Conservation (phyloP, 1,140 invertebrate genomes). For the Drosophila nebulosa region DNA sequence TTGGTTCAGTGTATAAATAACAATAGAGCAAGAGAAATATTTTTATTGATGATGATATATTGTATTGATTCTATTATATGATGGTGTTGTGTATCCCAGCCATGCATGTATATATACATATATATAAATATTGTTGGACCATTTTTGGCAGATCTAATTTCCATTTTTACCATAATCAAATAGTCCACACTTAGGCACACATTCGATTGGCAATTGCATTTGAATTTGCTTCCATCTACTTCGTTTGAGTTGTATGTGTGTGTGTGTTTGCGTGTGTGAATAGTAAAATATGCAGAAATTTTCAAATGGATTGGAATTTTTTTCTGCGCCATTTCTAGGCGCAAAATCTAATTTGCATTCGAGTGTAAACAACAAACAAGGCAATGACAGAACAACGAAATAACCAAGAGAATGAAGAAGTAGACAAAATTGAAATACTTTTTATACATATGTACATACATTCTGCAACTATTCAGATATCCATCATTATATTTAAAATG, state of each 20-base stretch:
- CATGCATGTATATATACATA: background rate
- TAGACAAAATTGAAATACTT: background rate
- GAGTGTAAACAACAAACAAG: conserved; percentile 40
- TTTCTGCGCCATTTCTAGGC: conserved; percentile 38
- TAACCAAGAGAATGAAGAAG: background rate
- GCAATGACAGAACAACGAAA: background rate
- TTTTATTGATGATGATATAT: background rate
- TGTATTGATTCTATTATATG: background rate
- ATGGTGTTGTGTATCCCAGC: too few species aligned
- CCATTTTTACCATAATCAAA: conserved; percentile 43
- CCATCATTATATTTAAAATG: background rate
- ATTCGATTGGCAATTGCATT: conserved; percentile 14
- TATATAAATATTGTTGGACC: conserved; percentile 6
- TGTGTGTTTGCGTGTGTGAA: too few species aligned
- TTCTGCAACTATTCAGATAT: background rate
- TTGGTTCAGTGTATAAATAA: background rate
- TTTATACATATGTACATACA: too few species aligned
- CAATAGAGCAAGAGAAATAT: background rate
- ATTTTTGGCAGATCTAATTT: conserved; percentile 20
- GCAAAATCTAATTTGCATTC: conserved; percentile 47
- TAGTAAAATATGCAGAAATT: conserved; percentile 21
- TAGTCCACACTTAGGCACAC: conserved; percentile 43
- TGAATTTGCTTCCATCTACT: conserved; percentile 3
- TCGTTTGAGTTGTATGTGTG: background rate
- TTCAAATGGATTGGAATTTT: conserved; percentile 19